Base-by-base conservation (phyloP, 1,140 invertebrate species). In the Cephus cinctus region DNA sequence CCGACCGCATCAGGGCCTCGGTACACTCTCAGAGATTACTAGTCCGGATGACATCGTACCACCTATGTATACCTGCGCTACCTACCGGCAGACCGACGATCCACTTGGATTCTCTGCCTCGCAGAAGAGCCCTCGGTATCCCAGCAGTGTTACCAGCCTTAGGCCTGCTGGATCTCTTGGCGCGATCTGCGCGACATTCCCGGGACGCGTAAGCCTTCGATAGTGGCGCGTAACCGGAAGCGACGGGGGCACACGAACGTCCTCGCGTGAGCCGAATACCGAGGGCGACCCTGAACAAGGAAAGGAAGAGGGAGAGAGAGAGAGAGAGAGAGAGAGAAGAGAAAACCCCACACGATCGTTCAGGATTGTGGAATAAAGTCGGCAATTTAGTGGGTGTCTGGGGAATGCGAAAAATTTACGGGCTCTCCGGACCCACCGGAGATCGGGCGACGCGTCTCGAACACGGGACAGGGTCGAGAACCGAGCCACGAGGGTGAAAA, bases 381-480 rank as follows among this genome's bases (percentile, higher is more conserved):
- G 53, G 50, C 25, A n/a, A 27, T 27, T 8, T n/a, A n/a, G 25
- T n/a, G 6, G 25, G 25, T n/a, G 25, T 20, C 25, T 20, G 43
- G 43, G 45, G 55, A 60, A 60, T 60, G 52, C 52, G 50, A 57
- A 57, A 48, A 57, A 60, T 60, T 43, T 42, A 32, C 19, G 35
- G 40, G 31, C 38, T 42, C 47, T 27, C 45, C 34, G 39, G 46
- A 31, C 20, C 38, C n/a, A n/a, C n/a, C 42, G 34, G 46, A 53
- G 39, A 27, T 43, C 25, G 32, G 27, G 19, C 50, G 25, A 18
- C 46, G 14, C 45, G 54, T 27, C 25, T 27, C 25, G 25, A 27
- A 49, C 47, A 44, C 46, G 40, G 46, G 36, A 15, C 43, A 34
- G 36, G 39, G 45, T 47, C 50, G 25, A 35, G 22, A 27, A n/a